A percentile compares a stretch with the other conserved stretches of the same genome.
Evolutionary conservation across 2,888 invertebrate genomes (phyloP).

Genomic region (Tachystola acroxantha): DNA sequence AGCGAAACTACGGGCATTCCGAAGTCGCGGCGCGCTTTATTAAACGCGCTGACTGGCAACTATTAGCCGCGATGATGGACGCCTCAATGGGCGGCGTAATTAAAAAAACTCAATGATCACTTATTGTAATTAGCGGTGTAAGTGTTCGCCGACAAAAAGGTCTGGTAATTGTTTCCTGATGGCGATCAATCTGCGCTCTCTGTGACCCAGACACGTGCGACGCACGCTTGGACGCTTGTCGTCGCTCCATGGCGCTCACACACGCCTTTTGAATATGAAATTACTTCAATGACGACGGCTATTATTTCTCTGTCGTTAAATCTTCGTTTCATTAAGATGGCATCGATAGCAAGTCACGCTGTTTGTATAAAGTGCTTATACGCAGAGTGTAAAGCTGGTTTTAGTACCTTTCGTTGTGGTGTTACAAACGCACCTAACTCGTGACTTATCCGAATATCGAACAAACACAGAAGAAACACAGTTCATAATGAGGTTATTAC

Average conservation of each 20-base stretch:
- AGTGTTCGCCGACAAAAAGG: slow-evolving; percentile 59
- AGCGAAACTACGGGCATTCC: slow-evolving; percentile 55
- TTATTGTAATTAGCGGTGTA: slow-evolving; percentile 73
- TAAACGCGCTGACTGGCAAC: slow-evolving; percentile 75
- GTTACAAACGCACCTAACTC: not conserved
- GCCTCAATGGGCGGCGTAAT: slow-evolving; percentile 68
- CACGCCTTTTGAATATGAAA: slow-evolving; percentile 4
- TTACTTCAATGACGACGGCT: slow-evolving; percentile 4
- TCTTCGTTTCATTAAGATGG: too few relatives aligned
- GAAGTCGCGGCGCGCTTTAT: slow-evolving; percentile 47
- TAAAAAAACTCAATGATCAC: slow-evolving; percentile 73
- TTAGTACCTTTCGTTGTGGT: too few relatives aligned
- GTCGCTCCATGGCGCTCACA: not conserved
- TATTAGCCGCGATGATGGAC: slow-evolving; percentile 64
- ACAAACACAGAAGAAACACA: slow-evolving; percentile 51
- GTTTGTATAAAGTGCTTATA: too few relatives aligned
- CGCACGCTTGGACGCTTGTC: not conserved
- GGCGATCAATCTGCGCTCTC: slow-evolving; percentile 44
- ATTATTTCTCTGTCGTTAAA: slow-evolving; percentile 1
- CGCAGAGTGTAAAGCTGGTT: too few relatives aligned
- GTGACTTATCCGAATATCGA: slow-evolving; percentile 26
- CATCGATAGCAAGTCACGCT: too few relatives aligned
- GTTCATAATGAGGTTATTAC: slow-evolving; percentile 77
- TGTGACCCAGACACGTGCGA: slow-evolving; percentile 40
- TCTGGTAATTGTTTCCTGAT: slow-evolving; percentile 65